A percentile compares a stretch with the other conserved stretches of the same genome.
phyloP scores from a whole-genome alignment of 2,113 vertebrate genomes.

The Delphinus delphis region DNA sequence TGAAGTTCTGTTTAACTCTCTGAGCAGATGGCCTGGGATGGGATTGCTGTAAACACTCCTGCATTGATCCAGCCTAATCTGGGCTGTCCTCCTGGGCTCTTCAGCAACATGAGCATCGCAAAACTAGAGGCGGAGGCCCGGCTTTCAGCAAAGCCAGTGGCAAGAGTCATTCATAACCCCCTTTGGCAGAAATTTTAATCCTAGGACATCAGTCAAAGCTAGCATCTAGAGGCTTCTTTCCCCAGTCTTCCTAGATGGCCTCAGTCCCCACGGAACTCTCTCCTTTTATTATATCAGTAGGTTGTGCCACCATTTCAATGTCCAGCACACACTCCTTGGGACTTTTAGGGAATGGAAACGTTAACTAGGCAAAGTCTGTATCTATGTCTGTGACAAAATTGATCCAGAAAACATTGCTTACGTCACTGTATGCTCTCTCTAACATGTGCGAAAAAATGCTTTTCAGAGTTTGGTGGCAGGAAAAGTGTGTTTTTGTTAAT shows the following conservation, averaged over 20 bases:
- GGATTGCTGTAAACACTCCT: not conserved
- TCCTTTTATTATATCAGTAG: not conserved
- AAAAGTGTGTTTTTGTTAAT: not conserved
- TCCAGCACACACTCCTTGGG: rapidly evolving
- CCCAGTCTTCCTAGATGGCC: not conserved
- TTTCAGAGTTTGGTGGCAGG: not conserved
- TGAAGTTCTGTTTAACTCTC: not conserved
- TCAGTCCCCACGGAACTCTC: rapidly evolving
- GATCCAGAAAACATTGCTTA: not conserved
- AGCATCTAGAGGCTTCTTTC: not conserved
- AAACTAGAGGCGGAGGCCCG: not conserved
- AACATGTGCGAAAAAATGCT: not conserved
- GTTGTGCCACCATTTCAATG: not conserved
- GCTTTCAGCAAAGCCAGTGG: not conserved
- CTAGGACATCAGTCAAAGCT: not conserved
- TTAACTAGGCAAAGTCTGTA: not conserved
- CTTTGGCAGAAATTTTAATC: not conserved
- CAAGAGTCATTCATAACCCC: not conserved
- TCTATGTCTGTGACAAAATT: not conserved
- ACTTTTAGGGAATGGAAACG: not conserved
- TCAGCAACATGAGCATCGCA: rapidly evolving
- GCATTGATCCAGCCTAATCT: not conserved
- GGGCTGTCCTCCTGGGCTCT: not conserved
- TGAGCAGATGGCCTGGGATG: not conserved
- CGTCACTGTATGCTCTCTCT: not conserved